phyloP scores from a whole-genome alignment of 30 jellyfish, hydroid and myxozoan genomes.

The Catostylus mosaicus region DNA sequence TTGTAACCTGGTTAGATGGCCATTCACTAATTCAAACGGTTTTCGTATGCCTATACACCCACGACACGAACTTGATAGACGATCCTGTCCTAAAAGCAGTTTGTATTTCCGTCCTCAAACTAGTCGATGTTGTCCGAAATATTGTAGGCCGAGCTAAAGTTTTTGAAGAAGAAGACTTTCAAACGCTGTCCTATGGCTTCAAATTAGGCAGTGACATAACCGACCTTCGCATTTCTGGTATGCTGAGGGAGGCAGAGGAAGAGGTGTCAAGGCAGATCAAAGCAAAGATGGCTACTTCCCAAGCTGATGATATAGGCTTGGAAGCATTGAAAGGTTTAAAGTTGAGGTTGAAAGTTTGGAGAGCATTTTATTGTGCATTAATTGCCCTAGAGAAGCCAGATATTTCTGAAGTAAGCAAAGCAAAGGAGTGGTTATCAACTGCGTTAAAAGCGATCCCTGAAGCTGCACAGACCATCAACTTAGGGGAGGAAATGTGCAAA shows the following conservation, averaged over 20 bases:
- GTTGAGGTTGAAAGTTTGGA: slow-evolving; percentile 70
- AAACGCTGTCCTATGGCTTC: slow-evolving; percentile 82
- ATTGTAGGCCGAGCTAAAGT: slow-evolving; percentile 84
- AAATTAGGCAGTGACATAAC: slow-evolving; percentile 67
- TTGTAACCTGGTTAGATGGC: slow-evolving; percentile 96
- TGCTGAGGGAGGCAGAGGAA: slow-evolving; percentile 94
- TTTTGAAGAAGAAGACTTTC: slow-evolving; percentile 96
- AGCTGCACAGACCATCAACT: slow-evolving; percentile 5
- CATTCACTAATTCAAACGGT: slow-evolving; percentile 90
- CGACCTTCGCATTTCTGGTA: slow-evolving; percentile 80
- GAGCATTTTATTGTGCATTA: slow-evolving; percentile 84
- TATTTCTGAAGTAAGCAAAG: slow-evolving; percentile 53
- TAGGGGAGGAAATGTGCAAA: slow-evolving; percentile 31
- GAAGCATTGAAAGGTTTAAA: slow-evolving; percentile 71
- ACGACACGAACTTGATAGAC: slow-evolving; percentile 75
- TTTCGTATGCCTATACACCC: slow-evolving; percentile 79
- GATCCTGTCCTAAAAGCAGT: slow-evolving; percentile 81
- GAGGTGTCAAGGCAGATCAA: slow-evolving; percentile 78
- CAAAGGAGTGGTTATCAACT: slow-evolving; percentile 47
- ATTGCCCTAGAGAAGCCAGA: slow-evolving; percentile 83
- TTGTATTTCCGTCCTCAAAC: slow-evolving; percentile 66
- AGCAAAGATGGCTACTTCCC: slow-evolving; percentile 13
- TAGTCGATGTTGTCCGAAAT: slow-evolving; percentile 81
- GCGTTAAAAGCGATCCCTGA: slow-evolving; percentile 36
- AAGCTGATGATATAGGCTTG: slow-evolving; percentile 3